Evolutionary conservation across 1,140 invertebrate genomes (phyloP).

Genomic region (Papilio glaucus): DNA sequence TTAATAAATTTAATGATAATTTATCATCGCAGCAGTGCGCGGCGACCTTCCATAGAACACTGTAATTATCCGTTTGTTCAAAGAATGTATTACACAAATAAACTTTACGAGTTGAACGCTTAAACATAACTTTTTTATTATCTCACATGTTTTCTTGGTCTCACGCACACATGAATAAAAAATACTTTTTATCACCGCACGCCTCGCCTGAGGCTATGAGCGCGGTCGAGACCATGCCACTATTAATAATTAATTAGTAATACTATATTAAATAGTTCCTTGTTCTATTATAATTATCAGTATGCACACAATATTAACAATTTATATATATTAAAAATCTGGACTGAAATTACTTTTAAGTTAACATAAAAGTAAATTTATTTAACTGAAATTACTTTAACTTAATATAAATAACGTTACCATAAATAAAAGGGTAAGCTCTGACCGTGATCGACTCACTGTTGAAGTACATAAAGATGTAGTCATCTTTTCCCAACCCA

Average conservation of each 20-base stretch:
- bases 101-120: constrained; percentile 77
- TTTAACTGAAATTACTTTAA: too few species aligned
- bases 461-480: too few species aligned
- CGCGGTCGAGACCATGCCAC: background rate
- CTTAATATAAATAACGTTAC: too few species aligned
- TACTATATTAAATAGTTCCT: background rate
- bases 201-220: constrained; percentile 46
- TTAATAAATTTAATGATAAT: constrained; percentile 52
- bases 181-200: constrained; percentile 60
- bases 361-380: too few species aligned
- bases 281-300: background rate
- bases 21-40: constrained; percentile 53
- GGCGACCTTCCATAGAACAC: constrained; percentile 61
- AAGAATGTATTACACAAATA: constrained; percentile 79
- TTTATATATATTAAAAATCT: too few species aligned
- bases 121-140: constrained; percentile 78
- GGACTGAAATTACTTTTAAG: too few species aligned
- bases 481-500: too few species aligned
- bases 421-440: too few species aligned
- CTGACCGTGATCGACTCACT: too few species aligned
- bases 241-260: background rate
- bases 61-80: constrained; percentile 79
- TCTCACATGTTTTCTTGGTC: constrained; percentile 73
- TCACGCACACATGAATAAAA: constrained; percentile 54
- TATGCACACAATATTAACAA: too few species aligned